phyloP scores from a whole-genome alignment of 2,797 vertebrate species.

The Falco naumanni region DNA sequence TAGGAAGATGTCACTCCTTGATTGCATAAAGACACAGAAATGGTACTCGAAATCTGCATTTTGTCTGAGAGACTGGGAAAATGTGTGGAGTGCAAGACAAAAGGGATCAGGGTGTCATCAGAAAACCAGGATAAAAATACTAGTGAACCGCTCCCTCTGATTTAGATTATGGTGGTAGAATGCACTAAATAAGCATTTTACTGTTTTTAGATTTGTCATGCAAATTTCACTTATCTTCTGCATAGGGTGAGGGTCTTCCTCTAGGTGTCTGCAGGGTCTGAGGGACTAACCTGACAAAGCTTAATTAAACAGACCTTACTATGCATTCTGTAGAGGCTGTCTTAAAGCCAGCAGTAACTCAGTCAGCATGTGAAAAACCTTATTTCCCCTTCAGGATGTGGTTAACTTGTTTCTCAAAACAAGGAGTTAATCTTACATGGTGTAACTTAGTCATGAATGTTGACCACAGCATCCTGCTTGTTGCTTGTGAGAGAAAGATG shows the following conservation, averaged over 20 bases:
- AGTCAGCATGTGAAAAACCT: background rate
- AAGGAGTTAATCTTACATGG: background rate
- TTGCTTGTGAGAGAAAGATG: background rate
- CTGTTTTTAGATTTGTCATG: background rate
- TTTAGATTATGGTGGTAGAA: background rate
- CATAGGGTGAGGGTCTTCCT: background rate
- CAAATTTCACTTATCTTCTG: background rate
- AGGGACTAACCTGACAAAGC: background rate
- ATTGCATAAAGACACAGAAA: background rate
- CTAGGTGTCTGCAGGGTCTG: background rate
- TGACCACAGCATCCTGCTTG: constrained; percentile 47
- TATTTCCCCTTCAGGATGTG: constrained; percentile 22
- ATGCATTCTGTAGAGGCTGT: background rate
- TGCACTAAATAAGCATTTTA: background rate
- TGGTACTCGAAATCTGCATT: background rate
- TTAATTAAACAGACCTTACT: background rate
- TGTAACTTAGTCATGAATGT: background rate
- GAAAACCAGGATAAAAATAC: background rate
- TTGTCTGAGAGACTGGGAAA: background rate
- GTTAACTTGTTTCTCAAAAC: background rate
- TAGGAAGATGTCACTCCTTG: background rate
- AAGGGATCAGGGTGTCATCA: background rate
- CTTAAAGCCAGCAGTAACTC: background rate
- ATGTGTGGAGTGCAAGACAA: background rate
- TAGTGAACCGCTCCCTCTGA: background rate